Percentiles rank a stretch among this genome's conserved stretches.
Evolutionary conservation across 2,888 invertebrate species (phyloP).

Genomic region (Zhuqinia jingwanae): DNA sequence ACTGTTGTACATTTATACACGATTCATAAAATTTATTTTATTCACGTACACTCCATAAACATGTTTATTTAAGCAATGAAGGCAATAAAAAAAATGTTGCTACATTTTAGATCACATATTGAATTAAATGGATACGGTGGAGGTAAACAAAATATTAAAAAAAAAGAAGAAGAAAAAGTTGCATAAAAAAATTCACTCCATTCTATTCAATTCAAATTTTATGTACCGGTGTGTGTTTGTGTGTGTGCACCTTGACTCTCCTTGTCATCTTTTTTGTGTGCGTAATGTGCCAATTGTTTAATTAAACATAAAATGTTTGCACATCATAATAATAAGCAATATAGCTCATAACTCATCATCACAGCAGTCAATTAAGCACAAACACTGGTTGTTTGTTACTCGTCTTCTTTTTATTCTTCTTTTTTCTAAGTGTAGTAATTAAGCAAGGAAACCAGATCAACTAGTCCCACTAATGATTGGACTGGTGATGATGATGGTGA

Average conservation of each 20-base stretch:
- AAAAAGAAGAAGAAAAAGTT: not conserved
- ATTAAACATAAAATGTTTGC: slow-evolving; percentile 56
- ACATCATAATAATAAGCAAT: slow-evolving; percentile 42
- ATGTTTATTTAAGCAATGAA: slow-evolving; percentile 1
- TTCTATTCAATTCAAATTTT: not conserved
- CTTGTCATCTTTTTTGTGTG: slow-evolving; percentile 11
- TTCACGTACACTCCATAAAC: slow-evolving; percentile 21
- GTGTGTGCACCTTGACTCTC: slow-evolving; percentile 24
- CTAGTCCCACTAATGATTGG: slow-evolving; percentile 27
- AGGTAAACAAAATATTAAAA: slow-evolving; percentile 17
- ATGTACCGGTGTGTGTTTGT: no score
- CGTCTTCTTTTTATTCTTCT: slow-evolving; percentile 22
- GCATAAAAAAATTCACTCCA: slow-evolving; percentile 19
- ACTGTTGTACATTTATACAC: no score
- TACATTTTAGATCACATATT: not conserved
- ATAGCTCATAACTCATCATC: not conserved
- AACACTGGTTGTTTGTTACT: not conserved
- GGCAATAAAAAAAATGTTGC: not conserved
- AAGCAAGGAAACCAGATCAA: slow-evolving; percentile 64
- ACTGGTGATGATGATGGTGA: no score
- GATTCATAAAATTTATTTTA: slow-evolving; percentile 30
- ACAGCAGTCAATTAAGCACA: not conserved
- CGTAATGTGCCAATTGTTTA: slow-evolving; percentile 39
- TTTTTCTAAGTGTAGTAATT: slow-evolving; percentile 38
- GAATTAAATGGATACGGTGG: no score